Evolutionary conservation across 2,113 vertebrate genomes (phyloP).

Genomic region (Myanophis thanlyinensis): DNA sequence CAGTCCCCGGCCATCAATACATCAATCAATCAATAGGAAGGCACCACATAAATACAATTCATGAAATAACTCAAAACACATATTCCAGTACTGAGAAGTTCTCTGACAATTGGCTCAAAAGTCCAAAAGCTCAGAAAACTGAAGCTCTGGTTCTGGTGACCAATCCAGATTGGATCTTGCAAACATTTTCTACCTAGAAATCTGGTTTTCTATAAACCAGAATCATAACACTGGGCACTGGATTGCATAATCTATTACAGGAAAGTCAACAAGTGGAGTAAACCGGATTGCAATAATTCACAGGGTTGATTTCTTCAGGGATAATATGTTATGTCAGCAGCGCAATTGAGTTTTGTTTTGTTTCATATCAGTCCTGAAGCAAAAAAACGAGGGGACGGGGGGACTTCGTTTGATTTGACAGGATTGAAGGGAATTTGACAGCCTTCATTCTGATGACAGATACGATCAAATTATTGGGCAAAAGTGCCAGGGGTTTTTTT

Average conservation of each 20-base stretch:
- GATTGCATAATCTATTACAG: background rate
- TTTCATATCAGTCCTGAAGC: background rate
- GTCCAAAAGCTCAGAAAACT: background rate
- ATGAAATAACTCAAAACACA: background rate
- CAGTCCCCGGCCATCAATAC: too few species aligned
- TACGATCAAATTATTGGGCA: conserved; percentile 48
- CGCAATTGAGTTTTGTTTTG: background rate
- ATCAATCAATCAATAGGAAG: background rate
- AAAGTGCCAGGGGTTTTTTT: conserved; percentile 14
- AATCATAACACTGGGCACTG: background rate
- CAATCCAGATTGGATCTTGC: background rate
- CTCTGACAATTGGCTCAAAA: background rate
- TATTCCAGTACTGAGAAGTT: background rate
- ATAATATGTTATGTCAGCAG: background rate
- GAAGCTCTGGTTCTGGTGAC: background rate
- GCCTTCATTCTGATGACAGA: conserved; percentile 59
- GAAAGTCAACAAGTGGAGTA: background rate
- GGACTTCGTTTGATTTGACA: conserved; percentile 57
- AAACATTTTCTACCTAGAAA: background rate
- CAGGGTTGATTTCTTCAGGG: background rate
- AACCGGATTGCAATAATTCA: background rate
- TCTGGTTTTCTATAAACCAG: background rate
- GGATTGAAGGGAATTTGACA: conserved; percentile 58
- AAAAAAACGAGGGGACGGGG: background rate
- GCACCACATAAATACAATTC: background rate